Base-by-base conservation (phyloP, 2,113 vertebrate species). In the Emydura subglobosa region DNA sequence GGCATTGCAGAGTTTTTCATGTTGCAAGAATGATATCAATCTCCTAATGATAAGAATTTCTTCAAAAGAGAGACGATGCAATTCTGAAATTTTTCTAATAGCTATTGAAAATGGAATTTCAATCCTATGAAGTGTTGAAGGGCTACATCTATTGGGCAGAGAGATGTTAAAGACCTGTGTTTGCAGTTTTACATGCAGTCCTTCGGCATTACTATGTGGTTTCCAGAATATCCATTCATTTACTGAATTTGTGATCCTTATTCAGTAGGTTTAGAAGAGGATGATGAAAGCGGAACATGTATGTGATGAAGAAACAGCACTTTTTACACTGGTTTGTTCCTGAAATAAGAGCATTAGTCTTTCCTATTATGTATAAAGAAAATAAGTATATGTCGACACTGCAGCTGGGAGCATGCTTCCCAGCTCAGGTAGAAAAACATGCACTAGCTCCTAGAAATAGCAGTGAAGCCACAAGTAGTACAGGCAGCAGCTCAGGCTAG, bases 81-180 rank as follows among this genome's bases (percentile, higher is more conserved):
- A 82, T 11, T 80, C 7, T 10, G 82, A 87, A 54, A 5, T 80
- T 92, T 79, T 79, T 91, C 83, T 79, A 22, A 50, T 85, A 79
- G 14, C 1, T 29, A 94, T 96, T 85, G 65, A 88, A 91, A 87
- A 87, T 54, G 7, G 29, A 87, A 72, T 91, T 95, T 95, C 57
- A 53, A 54, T 93, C 93, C 87, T 79, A 81, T 79, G 25, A 78
- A 91, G 53, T 27, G 47, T 31, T 85, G 82, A 95, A 89, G 12
- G 6, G 5, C 34, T 88, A 2, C 34, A 79, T 34, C 4, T 85
- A 49, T 89, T 79, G 47, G 7, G 78, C 74, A 96, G 84, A 31
- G n/a, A 59, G 39, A 57, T 29, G n/a, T 25, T 82, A 55, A 57
- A 49, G 49, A 1, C 10, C 80, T 78, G 53, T 49, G 7, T 4